phyloP scores from a whole-genome alignment of 2,113 vertebrate species.

The Capreolus pygargus region DNA sequence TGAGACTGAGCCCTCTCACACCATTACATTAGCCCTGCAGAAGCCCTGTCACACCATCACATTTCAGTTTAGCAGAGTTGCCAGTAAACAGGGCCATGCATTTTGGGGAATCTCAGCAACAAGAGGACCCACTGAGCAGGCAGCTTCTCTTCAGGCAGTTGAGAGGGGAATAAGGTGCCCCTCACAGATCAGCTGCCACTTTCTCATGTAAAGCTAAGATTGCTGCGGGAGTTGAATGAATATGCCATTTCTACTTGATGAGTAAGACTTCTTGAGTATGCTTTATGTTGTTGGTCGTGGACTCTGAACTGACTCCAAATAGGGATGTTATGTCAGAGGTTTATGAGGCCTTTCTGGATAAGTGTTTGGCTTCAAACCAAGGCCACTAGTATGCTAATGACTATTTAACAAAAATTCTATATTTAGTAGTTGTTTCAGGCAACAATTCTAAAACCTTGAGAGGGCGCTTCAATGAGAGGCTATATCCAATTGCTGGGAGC shows the following conservation, averaged over 20 bases:
- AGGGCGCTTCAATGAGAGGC: not conserved
- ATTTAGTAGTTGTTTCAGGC: not conserved
- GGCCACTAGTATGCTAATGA: not conserved
- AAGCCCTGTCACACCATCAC: not conserved
- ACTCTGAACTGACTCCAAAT: not conserved
- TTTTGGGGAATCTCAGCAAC: not conserved
- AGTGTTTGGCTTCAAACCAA: not conserved
- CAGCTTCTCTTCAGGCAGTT: not conserved
- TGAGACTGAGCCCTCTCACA: not conserved
- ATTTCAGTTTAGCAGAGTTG: not conserved
- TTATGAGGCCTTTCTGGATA: not conserved
- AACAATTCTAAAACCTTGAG: not conserved
- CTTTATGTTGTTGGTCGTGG: not conserved
- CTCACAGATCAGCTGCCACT: not conserved
- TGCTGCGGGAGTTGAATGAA: not conserved
- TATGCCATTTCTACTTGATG: not conserved
- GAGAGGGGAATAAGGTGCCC: not conserved
- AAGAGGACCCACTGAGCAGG: not conserved
- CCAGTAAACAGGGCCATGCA: not conserved
- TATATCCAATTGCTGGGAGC: not conserved
- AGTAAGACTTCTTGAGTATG: not conserved
- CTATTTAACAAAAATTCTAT: not conserved
- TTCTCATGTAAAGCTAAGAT: not conserved
- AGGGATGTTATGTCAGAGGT: not conserved
- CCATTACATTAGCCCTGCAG: too few species aligned